These are phyloP conservation scores for Pasiphila rectangulata DNA, from an alignment of 2,888 invertebrate genomes.

Conservation along the genomic window DNA sequence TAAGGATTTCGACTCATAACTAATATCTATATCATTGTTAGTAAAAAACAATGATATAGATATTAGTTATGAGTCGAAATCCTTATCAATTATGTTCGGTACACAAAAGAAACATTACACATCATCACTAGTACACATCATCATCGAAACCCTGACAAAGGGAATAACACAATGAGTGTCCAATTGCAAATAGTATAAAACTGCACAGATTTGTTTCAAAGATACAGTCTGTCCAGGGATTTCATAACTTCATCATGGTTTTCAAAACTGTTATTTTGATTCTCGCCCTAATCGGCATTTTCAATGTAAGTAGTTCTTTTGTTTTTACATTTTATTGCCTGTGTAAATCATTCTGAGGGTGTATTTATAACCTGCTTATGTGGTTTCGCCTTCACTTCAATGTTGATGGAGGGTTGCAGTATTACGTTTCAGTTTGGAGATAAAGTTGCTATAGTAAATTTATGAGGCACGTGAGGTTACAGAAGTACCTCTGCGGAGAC, in stretches of 20 bases:
- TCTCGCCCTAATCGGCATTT: slow-evolving; percentile 28
- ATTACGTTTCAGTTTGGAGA: no score
- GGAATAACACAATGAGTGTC: slow-evolving; percentile 21
- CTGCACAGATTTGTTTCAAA: slow-evolving; percentile 2
- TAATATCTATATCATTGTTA: no score
- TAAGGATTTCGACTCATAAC: no score
- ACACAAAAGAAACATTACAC: neutral
- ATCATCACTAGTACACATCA: neutral
- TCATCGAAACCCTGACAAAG: slow-evolving; percentile 19
- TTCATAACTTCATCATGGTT: slow-evolving; percentile 35
- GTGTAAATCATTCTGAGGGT: no score
- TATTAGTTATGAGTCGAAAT: no score
- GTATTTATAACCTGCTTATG: no score
- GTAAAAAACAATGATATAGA: no score
- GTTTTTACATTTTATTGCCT: neutral
- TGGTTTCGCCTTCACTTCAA: no score
- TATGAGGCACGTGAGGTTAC: no score
- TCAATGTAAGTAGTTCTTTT: slow-evolving; percentile 38
- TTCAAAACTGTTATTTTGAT: slow-evolving; percentile 36
- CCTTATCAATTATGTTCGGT: neutral
- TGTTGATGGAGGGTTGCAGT: no score
- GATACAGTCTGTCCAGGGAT: slow-evolving; percentile 12
- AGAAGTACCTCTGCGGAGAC: no score
- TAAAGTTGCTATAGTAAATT: no score
- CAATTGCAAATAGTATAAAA: slow-evolving; percentile 35